phyloP scores from a whole-genome alignment of 2,888 invertebrate genomes.

The Bellardia bayeri region DNA sequence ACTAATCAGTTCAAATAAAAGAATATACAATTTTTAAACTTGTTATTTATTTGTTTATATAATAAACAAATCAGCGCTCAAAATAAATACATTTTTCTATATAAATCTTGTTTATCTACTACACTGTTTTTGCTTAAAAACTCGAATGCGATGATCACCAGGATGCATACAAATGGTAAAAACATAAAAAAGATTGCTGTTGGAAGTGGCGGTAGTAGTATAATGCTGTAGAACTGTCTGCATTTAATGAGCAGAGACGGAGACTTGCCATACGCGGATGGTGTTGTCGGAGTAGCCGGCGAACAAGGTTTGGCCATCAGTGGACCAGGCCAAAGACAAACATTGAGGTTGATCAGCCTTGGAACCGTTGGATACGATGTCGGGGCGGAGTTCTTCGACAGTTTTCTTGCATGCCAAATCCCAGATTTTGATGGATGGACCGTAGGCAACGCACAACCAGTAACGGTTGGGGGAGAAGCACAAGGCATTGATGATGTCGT shows the following conservation, averaged over 20 bases:
- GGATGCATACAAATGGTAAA: constrained; percentile 43
- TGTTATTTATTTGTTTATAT: constrained; percentile 80
- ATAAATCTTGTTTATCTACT: constrained; percentile 46
- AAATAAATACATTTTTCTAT: constrained; percentile 73
- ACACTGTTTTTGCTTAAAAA: constrained; percentile 61
- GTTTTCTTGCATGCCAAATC: constrained; percentile 99
- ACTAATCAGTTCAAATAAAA: constrained; percentile 33
- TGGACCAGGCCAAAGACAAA: constrained; percentile 98
- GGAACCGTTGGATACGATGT: constrained; percentile 90
- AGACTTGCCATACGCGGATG: constrained; percentile 99
- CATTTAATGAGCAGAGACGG: constrained; percentile 90
- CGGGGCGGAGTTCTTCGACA: constrained; percentile 99
- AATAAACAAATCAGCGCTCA: constrained; percentile 79
- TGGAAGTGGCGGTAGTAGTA: constrained; percentile 29
- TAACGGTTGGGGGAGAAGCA: constrained; percentile 99
- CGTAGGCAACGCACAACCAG: constrained; percentile 99
- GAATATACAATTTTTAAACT: constrained; percentile 67
- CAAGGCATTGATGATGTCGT: constrained; percentile 98
- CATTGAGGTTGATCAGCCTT: constrained; percentile 98
- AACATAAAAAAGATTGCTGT: constrained; percentile 1
- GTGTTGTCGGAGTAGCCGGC: constrained; percentile 99
- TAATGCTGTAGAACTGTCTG: constrained; percentile 39
- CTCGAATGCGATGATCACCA: constrained; percentile 11
- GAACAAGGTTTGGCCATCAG: constrained; percentile 99
- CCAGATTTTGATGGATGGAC: constrained; percentile 99